These are phyloP conservation scores for Paraescarpia echinospica DNA, from an alignment of 1,140 invertebrate species.

Conservation along the genomic window DNA sequence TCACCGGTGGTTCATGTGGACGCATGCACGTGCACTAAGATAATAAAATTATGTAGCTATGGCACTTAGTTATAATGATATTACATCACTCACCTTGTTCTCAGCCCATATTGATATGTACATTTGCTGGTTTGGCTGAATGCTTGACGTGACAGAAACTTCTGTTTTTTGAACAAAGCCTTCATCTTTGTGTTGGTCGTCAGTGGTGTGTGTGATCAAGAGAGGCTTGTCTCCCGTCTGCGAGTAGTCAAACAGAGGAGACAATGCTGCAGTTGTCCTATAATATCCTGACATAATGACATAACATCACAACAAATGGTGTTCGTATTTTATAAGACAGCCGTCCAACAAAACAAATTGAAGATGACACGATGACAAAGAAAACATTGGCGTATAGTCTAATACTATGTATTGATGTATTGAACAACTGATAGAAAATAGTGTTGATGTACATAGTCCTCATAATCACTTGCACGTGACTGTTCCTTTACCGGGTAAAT, in stretches of 20 bases:
- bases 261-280: not conserved
- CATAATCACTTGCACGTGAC: no score
- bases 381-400: no score
- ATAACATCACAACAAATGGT: no score
- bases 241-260: not conserved
- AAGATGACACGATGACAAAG: no score
- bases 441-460: no score
- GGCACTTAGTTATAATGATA: not conserved
- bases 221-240: not conserved
- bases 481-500: no score
- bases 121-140: not conserved
- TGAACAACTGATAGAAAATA: no score
- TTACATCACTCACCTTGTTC: not conserved
- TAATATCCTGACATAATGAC: no score
- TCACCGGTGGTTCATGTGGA: not conserved
- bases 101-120: slow-evolving; percentile 14
- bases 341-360: no score
- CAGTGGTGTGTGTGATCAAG: not conserved
- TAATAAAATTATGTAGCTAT: not conserved
- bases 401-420: no score
- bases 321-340: no score
- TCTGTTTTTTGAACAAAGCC: not conserved
- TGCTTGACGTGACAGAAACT: not conserved
- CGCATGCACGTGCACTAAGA: no score
- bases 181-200: slow-evolving; percentile 6